These are phyloP conservation scores for Canis aureus DNA, from an alignment of 2,113 vertebrate species.

Conservation along the genomic window DNA sequence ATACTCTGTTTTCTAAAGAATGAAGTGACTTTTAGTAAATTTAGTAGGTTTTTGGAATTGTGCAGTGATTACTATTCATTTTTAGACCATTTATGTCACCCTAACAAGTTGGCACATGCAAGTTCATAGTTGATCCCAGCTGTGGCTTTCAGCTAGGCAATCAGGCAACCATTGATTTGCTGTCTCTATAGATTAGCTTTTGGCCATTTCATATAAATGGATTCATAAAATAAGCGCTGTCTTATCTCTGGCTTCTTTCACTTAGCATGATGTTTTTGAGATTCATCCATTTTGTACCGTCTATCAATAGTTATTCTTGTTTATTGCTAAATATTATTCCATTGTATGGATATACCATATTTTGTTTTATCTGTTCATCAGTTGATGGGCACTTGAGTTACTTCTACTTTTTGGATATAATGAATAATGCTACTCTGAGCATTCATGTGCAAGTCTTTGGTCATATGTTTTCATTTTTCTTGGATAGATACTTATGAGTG, in stretches of 20 bases:
- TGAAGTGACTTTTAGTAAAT: slow-evolving; percentile 1
- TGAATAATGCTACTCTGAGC: neutral
- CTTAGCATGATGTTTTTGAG: slow-evolving; percentile 15
- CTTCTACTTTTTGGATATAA: neutral
- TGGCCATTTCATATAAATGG: neutral
- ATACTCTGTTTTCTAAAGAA: neutral
- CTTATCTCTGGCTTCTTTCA: slow-evolving; percentile 37
- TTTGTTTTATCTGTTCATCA: neutral
- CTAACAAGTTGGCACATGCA: neutral
- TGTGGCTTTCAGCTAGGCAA: neutral
- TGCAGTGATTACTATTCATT: neutral
- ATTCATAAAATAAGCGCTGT: neutral
- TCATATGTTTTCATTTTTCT: slow-evolving; percentile 9
- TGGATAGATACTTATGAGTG: neutral
- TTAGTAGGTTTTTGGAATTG: slow-evolving; percentile 16
- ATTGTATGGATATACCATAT: neutral
- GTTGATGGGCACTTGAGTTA: neutral
- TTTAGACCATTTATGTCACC: neutral
- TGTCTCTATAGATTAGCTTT: neutral
- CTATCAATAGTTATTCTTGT: neutral
- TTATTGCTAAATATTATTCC: neutral
- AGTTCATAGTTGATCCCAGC: neutral
- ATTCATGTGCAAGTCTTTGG: slow-evolving; percentile 23
- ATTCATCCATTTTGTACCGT: neutral
- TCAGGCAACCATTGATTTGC: neutral